phyloP scores from a whole-genome alignment of 2,113 vertebrate species.

The Etheostoma cragini region DNA sequence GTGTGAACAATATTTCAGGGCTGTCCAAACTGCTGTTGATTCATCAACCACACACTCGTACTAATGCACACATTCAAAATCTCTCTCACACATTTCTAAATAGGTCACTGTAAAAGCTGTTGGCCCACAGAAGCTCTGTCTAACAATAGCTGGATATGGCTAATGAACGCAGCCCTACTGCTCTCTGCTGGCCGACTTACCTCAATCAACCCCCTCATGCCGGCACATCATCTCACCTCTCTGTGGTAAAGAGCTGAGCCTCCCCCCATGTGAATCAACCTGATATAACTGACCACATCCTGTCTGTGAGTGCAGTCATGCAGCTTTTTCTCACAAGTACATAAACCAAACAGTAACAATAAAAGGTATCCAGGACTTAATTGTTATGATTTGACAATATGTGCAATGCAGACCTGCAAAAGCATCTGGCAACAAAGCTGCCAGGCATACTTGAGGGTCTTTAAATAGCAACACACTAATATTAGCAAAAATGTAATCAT shows the following conservation, averaged over 20 bases:
- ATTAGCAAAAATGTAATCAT: constrained; percentile 71
- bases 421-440: constrained; percentile 54
- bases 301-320: constrained; percentile 67
- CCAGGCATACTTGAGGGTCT: constrained; percentile 52
- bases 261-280: constrained; percentile 60
- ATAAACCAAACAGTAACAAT: constrained; percentile 51
- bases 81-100: constrained; percentile 45
- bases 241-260: constrained; percentile 62
- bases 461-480: constrained; percentile 75
- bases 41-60: neutral
- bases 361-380: constrained; percentile 3
- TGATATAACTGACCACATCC: constrained; percentile 83
- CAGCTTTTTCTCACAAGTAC: constrained; percentile 60
- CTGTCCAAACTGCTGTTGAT: constrained; percentile 16
- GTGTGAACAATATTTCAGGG: neutral
- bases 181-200: constrained; percentile 65
- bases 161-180: constrained; percentile 47
- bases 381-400: constrained; percentile 47
- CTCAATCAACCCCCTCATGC: constrained; percentile 38
- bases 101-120: constrained; percentile 43
- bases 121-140: constrained; percentile 22
- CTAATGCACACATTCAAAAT: neutral
- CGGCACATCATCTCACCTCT: constrained; percentile 52
- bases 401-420: constrained; percentile 25
- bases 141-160: constrained; percentile 48